Evolutionary conservation across 2,888 invertebrate genomes (phyloP), one percentile per base, ranked within the genome.

Genomic region (Leucania comma): DNA sequence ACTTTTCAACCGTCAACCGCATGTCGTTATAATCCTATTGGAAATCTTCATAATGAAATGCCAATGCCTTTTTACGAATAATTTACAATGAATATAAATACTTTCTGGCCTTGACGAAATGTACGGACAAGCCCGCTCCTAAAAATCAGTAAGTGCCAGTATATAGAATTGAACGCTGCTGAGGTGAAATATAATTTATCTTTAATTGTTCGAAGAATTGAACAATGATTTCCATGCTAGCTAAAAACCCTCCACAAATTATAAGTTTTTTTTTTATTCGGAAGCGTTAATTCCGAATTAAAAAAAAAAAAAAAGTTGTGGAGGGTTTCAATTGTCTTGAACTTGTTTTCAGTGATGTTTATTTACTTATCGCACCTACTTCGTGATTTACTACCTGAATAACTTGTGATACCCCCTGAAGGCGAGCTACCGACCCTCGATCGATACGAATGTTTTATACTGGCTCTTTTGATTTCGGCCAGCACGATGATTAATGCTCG

Each of bases 311-410:
- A 5, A 0, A 29, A 29, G 29, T 29, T 29, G 5, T 59, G 22
- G n/a, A n/a, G n/a, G n/a, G n/a, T 42, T 57, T 26, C 57, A 62
- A 56, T 65, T 48, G 26, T 10, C 53, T 35, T 22, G 51, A 22
- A 51, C 51, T 68, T 56, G 48, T 68, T 60, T 60, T 22, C 35
- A 54, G 56, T 24, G 53, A 59, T 78, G 63, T 78, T 70, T 72
- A 81, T 71, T 67, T 53, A 56, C 46, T 51, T 22, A 20, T 46
- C 32, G n/a, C 54, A 42, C 38, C 63, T 35, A 46, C 50, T 67
- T 48, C 6, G 63, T 65, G 62, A 81, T 78, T 81, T 74, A 72
- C 58, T 68, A 68, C 54, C 26, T 54, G 57, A 81, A 78, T 81
- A 63, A 74, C 72, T 70, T 67, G 67, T 59, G 68, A 68, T 75